phyloP scores from a whole-genome alignment of 23 tunicate species.

The Clavelina lepadiformis region DNA sequence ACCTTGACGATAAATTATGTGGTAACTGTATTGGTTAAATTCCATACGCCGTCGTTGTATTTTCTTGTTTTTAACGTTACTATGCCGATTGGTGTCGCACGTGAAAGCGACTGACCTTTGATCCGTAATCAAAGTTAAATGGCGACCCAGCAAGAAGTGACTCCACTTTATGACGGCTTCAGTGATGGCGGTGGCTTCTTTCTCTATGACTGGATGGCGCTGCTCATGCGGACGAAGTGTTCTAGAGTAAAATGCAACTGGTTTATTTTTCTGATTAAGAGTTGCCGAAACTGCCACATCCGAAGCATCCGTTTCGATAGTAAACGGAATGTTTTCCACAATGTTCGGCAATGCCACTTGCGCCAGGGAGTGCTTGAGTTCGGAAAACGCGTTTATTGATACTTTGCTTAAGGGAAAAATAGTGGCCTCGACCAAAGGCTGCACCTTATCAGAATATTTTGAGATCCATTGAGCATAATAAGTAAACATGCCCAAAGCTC shows the following conservation, averaged over 20 bases:
- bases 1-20: conserved; percentile 13
- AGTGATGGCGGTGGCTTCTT: conserved; percentile 32
- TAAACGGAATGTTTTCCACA: conserved; percentile 16
- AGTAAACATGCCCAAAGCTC: conserved; percentile 19
- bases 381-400: not conserved
- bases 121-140: conserved; percentile 20
- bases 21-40: conserved; percentile 1
- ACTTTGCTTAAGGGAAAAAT: not conserved
- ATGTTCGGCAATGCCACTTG: not conserved
- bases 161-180: conserved; percentile 23
- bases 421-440: conserved; percentile 3
- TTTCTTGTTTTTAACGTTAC: conserved; percentile 32
- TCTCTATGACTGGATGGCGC: conserved; percentile 8
- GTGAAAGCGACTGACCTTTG: conserved; percentile 28
- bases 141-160: conserved; percentile 7
- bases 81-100: not conserved
- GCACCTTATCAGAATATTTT: conserved; percentile 9
- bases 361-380: not conserved
- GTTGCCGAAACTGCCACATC: conserved; percentile 30
- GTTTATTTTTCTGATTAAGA: conserved; percentile 15
- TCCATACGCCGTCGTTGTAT: conserved; percentile 26
- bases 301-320: conserved; percentile 21
- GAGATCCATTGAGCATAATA: conserved; percentile 23
- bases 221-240: conserved; percentile 7
- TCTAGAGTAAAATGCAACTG: conserved; percentile 25